Evolutionary conservation across 2,797 vertebrate genomes (phyloP).

Genomic region (Crocidura indochinensis): DNA sequence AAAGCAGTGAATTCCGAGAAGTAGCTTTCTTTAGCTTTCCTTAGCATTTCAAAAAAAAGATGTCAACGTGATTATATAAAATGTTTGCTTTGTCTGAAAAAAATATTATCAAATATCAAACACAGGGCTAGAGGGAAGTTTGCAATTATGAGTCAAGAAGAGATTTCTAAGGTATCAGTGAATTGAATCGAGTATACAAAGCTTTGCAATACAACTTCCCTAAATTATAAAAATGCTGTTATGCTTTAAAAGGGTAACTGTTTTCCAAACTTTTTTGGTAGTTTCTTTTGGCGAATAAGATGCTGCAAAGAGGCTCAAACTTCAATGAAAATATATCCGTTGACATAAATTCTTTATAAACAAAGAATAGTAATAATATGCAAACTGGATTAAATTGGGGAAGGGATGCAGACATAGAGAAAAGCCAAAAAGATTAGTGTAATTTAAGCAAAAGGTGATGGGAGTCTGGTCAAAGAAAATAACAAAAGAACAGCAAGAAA

Average conservation of each 20-base stretch:
- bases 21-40: constrained; percentile 61
- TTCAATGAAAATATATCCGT: constrained; percentile 72
- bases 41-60: constrained; percentile 77
- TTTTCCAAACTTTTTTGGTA: constrained; percentile 2
- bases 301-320: constrained; percentile 64
- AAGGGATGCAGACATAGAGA: neutral
- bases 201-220: neutral
- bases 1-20: constrained; percentile 65
- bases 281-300: constrained; percentile 48
- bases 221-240: neutral
- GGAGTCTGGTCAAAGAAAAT: neutral
- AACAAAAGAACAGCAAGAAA: neutral
- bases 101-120: constrained; percentile 52
- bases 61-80: constrained; percentile 63
- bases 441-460: neutral
- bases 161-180: neutral
- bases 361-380: constrained; percentile 59
- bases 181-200: neutral
- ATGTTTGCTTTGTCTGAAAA: constrained; percentile 76
- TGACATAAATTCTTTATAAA: constrained; percentile 64
- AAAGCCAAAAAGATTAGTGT: neutral
- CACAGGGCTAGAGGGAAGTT: constrained; percentile 38
- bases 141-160: neutral
- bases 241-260: neutral
- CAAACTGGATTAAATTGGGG: neutral